These are phyloP conservation scores for Tribolium freemani DNA, from an alignment of 2,888 invertebrate species.

Conservation along the genomic window DNA sequence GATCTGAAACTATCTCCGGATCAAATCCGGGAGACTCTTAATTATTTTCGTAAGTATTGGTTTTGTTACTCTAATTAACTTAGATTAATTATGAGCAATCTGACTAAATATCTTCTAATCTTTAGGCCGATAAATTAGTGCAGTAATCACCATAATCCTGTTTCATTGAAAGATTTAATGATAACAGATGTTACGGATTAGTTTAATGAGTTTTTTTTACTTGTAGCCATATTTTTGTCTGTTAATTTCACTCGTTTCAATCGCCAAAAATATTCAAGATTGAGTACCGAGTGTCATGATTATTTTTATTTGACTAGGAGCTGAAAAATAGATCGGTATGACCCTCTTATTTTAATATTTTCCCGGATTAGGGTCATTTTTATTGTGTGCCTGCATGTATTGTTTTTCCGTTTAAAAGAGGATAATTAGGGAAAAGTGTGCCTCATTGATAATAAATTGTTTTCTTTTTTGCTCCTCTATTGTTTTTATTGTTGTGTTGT, in stretches of 20 bases:
- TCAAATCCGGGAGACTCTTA: conserved; percentile 95
- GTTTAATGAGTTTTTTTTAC: not conserved
- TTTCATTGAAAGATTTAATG: not conserved
- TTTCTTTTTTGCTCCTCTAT: not conserved
- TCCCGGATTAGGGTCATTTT: not conserved
- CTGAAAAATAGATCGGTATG: not conserved
- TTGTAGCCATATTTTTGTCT: not conserved
- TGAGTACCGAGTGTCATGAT: too few species aligned
- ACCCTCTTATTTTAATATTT: not conserved
- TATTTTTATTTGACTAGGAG: too few species aligned
- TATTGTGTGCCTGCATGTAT: not conserved
- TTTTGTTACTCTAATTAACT: not conserved
- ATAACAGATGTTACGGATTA: not conserved
- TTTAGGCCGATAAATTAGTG: too few species aligned
- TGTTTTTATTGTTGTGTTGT: not conserved
- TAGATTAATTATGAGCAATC: too few species aligned
- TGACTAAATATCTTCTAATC: too few species aligned
- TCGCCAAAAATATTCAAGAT: too few species aligned
- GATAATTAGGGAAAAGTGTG: not conserved
- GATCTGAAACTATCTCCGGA: conserved; percentile 90
- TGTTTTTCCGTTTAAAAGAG: not conserved
- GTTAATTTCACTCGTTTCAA: too few species aligned
- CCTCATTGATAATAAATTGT: not conserved
- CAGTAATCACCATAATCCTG: not conserved
- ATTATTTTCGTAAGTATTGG: conserved; percentile 93